phyloP scores from a whole-genome alignment of 2,888 invertebrate species.

The Seira ritae region DNA sequence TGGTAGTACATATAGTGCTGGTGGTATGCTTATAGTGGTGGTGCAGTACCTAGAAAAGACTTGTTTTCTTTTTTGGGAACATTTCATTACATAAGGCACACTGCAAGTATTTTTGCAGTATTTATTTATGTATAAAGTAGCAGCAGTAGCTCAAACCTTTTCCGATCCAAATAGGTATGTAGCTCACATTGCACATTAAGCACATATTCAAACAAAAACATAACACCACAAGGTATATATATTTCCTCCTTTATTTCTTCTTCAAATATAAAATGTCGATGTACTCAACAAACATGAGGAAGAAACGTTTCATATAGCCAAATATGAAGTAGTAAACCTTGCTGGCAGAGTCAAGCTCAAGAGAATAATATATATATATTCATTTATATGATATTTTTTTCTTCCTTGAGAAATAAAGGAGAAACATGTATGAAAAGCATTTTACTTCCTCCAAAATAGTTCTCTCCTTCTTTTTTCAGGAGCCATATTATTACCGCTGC shows the following conservation, averaged over 20 bases:
- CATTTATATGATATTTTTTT: neutral
- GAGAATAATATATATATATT: no score
- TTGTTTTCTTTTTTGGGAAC: neutral
- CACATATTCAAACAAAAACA: no score
- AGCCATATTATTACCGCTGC: neutral
- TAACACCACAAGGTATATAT: no score
- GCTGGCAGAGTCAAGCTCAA: neutral
- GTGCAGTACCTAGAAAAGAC: no score
- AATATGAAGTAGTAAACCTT: neutral
- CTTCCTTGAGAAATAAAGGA: neutral
- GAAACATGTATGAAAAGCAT: neutral
- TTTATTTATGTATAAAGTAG: no score
- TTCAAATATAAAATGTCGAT: neutral
- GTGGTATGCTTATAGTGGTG: no score
- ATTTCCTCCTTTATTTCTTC: neutral
- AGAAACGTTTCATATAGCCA: neutral
- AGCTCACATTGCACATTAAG: no score
- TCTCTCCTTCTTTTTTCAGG: neutral
- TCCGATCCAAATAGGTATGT: no score
- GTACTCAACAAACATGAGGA: neutral
- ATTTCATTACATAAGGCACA: no score
- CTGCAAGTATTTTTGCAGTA: no score
- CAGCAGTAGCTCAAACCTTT: no score
- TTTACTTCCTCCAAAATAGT: conserved; percentile 6
- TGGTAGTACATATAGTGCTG: no score